Percentiles rank a stretch among this genome's conserved stretches.
phyloP scores from a whole-genome alignment of 2,797 vertebrate genomes.

The Cuniculus paca region DNA sequence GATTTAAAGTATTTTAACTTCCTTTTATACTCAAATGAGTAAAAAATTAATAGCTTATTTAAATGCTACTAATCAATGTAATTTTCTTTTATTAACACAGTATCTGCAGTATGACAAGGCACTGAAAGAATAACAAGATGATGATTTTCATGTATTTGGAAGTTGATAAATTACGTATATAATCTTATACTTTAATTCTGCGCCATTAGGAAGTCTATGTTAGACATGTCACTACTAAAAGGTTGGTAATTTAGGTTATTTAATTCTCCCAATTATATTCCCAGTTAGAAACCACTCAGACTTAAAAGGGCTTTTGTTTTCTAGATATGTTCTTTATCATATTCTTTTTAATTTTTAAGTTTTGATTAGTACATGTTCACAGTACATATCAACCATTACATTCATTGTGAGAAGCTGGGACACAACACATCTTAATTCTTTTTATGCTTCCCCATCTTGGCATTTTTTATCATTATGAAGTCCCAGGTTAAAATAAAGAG shows the following conservation, averaged over 20 bases:
- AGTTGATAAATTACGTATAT: not conserved
- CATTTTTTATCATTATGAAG: not conserved
- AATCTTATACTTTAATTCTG: slow-evolving; percentile 33
- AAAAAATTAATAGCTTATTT: slow-evolving; percentile 23
- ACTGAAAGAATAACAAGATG: not conserved
- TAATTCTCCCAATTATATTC: slow-evolving; percentile 47
- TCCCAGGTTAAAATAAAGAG: slow-evolving; percentile 15
- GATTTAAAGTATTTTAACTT: slow-evolving; percentile 59
- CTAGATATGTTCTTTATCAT: not conserved
- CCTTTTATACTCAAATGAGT: not conserved
- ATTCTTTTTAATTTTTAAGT: not conserved
- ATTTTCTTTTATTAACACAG: not conserved
- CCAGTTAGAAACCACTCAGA: slow-evolving; percentile 48
- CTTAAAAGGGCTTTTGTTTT: slow-evolving; percentile 24
- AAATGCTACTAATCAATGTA: not conserved
- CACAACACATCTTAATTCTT: not conserved
- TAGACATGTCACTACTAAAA: not conserved
- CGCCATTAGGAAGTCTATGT: not conserved
- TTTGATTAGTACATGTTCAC: not conserved
- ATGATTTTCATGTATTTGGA: slow-evolving; percentile 18
- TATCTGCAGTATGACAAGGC: not conserved
- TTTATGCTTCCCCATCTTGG: not conserved
- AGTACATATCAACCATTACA: not conserved
- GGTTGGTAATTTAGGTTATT: slow-evolving; percentile 42
- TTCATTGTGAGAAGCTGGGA: not conserved